Conservation (phyloP, 1,140 invertebrate species). For the Nymphalis io region DNA sequence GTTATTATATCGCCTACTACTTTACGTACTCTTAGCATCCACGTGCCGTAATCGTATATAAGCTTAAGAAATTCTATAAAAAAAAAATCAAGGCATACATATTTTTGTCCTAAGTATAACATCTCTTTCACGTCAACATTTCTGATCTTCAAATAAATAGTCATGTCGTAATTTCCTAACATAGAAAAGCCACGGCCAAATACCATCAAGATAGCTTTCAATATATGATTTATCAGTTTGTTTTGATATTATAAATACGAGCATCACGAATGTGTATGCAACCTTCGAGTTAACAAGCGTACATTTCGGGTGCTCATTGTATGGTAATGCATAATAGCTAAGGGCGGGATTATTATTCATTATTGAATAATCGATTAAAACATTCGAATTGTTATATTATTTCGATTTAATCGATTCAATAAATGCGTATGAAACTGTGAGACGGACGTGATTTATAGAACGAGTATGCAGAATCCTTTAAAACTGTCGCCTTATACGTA, state of each 20-base stretch:
- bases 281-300: constrained; percentile 50
- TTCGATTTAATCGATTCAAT: constrained; percentile 11
- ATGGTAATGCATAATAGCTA: constrained; percentile 58
- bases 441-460: constrained; percentile 20
- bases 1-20: constrained; percentile 11
- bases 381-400: constrained; percentile 20
- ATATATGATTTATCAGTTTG: constrained; percentile 58
- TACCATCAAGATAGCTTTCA: constrained; percentile 67
- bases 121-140: constrained; percentile 32
- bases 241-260: constrained; percentile 54
- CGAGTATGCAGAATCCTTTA: constrained; percentile 23
- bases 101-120: not conserved
- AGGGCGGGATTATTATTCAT: constrained; percentile 29
- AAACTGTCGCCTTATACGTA: constrained; percentile 15
- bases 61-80: not conserved
- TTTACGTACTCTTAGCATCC: constrained; percentile 2
- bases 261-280: constrained; percentile 43
- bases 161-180: constrained; percentile 56
- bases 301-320: constrained; percentile 59
- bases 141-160: constrained; percentile 53
- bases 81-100: not conserved
- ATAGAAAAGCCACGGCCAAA: constrained; percentile 62
- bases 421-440: constrained; percentile 15
- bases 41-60: not conserved
- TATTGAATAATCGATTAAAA: constrained; percentile 19